Evolutionary conservation across 2,888 invertebrate species (phyloP).

Genomic region (Cosmia pyralina): DNA sequence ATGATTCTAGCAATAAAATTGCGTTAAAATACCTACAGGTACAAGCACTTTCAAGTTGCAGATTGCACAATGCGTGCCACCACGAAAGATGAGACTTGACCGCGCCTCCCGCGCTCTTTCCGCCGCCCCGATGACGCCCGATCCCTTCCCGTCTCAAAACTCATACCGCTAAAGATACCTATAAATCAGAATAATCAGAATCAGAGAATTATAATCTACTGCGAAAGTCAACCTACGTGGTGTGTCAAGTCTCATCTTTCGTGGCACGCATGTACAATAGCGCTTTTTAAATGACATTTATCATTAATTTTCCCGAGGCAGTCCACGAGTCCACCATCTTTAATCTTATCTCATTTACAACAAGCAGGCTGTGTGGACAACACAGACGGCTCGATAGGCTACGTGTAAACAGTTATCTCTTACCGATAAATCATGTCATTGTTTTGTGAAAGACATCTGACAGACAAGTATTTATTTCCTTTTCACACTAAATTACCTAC

Average conservation of each 20-base stretch:
- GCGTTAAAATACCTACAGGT: background rate
- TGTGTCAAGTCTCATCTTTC: too few species aligned
- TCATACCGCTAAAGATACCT: too few species aligned
- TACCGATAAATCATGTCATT: constrained; percentile 74
- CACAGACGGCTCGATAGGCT: constrained; percentile 63
- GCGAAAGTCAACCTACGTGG: too few species aligned
- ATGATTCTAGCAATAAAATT: constrained; percentile 4
- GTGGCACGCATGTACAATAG: too few species aligned
- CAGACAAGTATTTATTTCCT: constrained; percentile 73
- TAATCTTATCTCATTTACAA: constrained; percentile 61
- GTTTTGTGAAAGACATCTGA: constrained; percentile 72
- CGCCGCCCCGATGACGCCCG: too few species aligned
- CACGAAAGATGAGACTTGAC: too few species aligned
- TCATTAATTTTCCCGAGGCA: constrained; percentile 39
- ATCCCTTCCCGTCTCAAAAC: too few species aligned
- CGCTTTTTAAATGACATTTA: constrained; percentile 20
- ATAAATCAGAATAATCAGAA: too few species aligned
- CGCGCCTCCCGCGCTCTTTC: too few species aligned
- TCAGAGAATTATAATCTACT: too few species aligned
- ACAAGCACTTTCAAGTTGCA: constrained; percentile 5
- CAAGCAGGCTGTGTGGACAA: constrained; percentile 51
- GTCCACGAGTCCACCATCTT: constrained; percentile 39
- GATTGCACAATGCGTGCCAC: too few species aligned
- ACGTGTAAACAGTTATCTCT: constrained; percentile 71
- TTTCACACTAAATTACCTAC: constrained; percentile 67